phyloP scores from a whole-genome alignment of 2,797 vertebrate genomes.

The Leontopithecus rosalia region DNA sequence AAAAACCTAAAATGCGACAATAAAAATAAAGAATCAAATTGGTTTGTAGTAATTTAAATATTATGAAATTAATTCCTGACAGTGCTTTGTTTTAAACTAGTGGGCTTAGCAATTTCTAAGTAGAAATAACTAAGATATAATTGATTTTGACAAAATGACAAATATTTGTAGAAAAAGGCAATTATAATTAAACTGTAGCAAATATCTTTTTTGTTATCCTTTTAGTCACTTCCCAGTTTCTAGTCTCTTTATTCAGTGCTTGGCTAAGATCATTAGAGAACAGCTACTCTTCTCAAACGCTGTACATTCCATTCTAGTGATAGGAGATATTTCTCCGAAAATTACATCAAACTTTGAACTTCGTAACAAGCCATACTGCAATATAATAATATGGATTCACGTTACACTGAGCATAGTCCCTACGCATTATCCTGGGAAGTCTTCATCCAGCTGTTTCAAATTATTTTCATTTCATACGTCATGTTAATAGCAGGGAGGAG shows the following conservation, averaged over 20 bases:
- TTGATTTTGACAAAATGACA: neutral
- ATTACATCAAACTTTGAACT: neutral
- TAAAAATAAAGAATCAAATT: neutral
- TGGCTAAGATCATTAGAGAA: neutral
- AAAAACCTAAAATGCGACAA: no score
- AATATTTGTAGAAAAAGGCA: neutral
- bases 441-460: slow-evolving; percentile 75
- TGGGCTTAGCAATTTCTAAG: neutral
- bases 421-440: slow-evolving; percentile 17
- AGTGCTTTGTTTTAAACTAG: neutral
- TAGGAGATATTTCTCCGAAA: neutral
- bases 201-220: neutral
- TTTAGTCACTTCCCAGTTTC: neutral
- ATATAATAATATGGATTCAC: neutral
- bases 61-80: neutral
- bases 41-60: neutral
- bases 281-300: neutral
- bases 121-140: neutral
- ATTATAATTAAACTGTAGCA: neutral
- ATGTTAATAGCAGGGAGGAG: slow-evolving; percentile 79
- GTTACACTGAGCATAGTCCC: slow-evolving; percentile 25
- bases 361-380: neutral
- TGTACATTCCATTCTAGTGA: slow-evolving; percentile 20
- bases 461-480: slow-evolving; percentile 79
- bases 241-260: neutral